Conservation (phyloP, 2,797 vertebrate genomes). For the Pangasius larnaudii region DNA sequence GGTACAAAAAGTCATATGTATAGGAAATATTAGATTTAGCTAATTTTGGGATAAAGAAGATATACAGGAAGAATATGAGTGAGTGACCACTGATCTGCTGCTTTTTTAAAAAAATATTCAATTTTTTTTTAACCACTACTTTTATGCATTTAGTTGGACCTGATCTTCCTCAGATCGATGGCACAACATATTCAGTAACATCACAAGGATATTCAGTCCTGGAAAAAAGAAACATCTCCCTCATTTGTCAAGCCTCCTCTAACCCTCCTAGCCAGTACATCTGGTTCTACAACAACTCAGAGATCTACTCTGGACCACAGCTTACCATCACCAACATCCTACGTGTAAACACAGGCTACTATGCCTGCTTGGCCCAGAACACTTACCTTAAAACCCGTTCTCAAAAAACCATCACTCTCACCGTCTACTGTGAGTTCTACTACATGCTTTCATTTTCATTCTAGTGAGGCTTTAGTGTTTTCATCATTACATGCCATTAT, state of each 20-base stretch:
- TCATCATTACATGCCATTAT: slow-evolving; percentile 29
- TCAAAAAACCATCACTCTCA: slow-evolving; percentile 82
- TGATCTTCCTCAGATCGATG: slow-evolving; percentile 81
- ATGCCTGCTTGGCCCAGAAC: slow-evolving; percentile 88
- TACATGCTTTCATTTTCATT: neutral
- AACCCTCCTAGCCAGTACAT: slow-evolving; percentile 87
- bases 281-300: slow-evolving; percentile 88
- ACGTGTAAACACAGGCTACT: slow-evolving; percentile 83
- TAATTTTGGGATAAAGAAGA: neutral
- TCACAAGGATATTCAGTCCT: slow-evolving; percentile 84
- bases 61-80: neutral
- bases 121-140: neutral
- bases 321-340: slow-evolving; percentile 79
- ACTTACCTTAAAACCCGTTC: slow-evolving; percentile 82
- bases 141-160: slow-evolving; percentile 78
- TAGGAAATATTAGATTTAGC: neutral
- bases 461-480: slow-evolving; percentile 1
- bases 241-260: slow-evolving; percentile 86
- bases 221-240: slow-evolving; percentile 84
- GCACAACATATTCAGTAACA: slow-evolving; percentile 81
- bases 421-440: slow-evolving; percentile 87
- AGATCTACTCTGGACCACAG: slow-evolving; percentile 80
- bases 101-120: neutral
- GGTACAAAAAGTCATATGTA: neutral
- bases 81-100: neutral